Base-by-base conservation (phyloP, 2,888 invertebrate genomes). In the Xanthostigma xanthostigma region DNA sequence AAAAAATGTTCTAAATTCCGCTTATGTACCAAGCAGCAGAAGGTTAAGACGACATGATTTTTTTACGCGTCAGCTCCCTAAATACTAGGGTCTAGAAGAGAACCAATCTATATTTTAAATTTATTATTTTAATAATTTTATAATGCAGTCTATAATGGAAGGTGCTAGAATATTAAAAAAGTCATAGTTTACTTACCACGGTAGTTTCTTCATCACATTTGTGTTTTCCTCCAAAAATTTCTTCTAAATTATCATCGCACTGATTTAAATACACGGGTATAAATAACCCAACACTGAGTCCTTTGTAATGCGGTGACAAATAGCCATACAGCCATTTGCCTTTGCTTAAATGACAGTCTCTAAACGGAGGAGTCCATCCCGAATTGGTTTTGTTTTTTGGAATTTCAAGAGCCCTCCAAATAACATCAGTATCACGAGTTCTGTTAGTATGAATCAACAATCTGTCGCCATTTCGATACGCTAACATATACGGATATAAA, bases 191-290 rank as follows among this genome's bases (percentile, higher is more conserved):
- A 59, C 63, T 64, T 57, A 67, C 74, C 61, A 63, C 59, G 33
- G 75, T 75, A 14, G 74, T 70, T 51, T 69, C 64, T 27, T 60
- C 60, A 54, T 73, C 70, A 58, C 77, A 81, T 61, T 71, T 72
- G 59, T 79, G 76, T n/a, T 70, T 70, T 33, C 78, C 78, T 36
- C 79, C 80, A 57, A 86, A 78, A 60, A 83, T 75, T 50, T 79
- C 77, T 56, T 76, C 71, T 63, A 83, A 74, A 34, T 73, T 70
- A 51, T 78, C 75, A 59, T 84, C 82, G 65, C 88, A 89, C 52
- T 83, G 84, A 66, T 87, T 73, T 54, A 84, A 70, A 51, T 80
- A 72, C 55, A 80, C 66, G 11, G 72, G 68, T 10, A 65, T 51
- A 53, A 66, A 64, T 9, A 65, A 49, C 2, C 59, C 64, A 13